phyloP scores from a whole-genome alignment of 2,888 invertebrate species.

The Campoplex nolae region DNA sequence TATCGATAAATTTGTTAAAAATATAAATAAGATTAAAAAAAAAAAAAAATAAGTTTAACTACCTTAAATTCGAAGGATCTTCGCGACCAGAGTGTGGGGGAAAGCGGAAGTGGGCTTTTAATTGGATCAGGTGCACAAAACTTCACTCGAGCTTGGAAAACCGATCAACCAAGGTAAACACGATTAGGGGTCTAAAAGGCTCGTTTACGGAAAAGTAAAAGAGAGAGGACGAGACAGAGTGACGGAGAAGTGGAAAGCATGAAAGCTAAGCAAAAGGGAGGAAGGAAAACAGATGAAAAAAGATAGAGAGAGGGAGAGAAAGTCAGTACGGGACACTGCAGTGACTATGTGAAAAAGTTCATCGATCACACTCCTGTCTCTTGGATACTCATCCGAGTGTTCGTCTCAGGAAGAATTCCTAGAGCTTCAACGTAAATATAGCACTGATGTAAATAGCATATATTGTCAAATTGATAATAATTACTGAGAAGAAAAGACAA shows the following conservation, averaged over 20 bases:
- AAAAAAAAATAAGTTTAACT: background rate
- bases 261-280: background rate
- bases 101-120: conserved; percentile 36
- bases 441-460: background rate
- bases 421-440: background rate
- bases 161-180: conserved; percentile 58
- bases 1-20: background rate
- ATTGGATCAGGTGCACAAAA: conserved; percentile 57
- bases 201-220: conserved; percentile 27
- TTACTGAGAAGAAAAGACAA: background rate
- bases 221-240: conserved; percentile 12
- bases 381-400: conserved; percentile 2
- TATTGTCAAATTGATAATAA: background rate
- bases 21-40: background rate
- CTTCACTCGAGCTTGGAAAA: conserved; percentile 47
- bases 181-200: conserved; percentile 60
- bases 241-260: background rate
- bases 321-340: background rate
- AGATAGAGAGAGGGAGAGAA: background rate
- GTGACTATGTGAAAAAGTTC: background rate
- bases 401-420: background rate
- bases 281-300: background rate
- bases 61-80: background rate
- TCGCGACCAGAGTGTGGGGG: background rate
- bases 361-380: conserved; percentile 14